Evolutionary conservation across 2,113 vertebrate species (phyloP), one percentile per base, ranked within the genome.

Genomic region (Clupea harengus): DNA sequence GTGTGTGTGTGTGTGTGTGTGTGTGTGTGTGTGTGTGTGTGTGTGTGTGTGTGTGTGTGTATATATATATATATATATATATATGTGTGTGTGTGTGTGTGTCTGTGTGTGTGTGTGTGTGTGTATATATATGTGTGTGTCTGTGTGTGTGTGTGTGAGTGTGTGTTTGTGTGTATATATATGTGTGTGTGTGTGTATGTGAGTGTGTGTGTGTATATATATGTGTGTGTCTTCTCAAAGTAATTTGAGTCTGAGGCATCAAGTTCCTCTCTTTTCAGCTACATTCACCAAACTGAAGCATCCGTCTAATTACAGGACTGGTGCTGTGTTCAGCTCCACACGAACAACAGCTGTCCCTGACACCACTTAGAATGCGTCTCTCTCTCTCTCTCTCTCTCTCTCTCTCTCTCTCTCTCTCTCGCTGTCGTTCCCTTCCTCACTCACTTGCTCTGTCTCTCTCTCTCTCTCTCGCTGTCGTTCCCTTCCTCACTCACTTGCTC

Each of bases 341-440:
- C 91, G 92, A 94, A 92, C 91, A 94, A 89, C 92, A 94, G 92
- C 92, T 94, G 91, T 92, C 91, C 92, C 86, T 91, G 91, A 88
- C 91, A 89, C 85, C 82, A 83, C 82, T 44, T 49, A 49, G 22
- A 32, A 32, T 25, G 22, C 32, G 60, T 67, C 60, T 25, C 25
- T 84, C 81, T 25, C 84, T 13, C 84, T 50, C 81, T 87, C 46
- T 45, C 80, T 11, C 50, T 39, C 85, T 44, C 85, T 50, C 87
- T 85, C 88, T 87, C 54, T 45, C 81, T 54, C 52, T 18, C 17
- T 54, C 52, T 18, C 15, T 18, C 52, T 18, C 52, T 54, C 52
- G 2, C n/a, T 39, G 39, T 39, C 39, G 1, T 39, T 39, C 39
- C 39, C 39, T 39, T 39, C 39, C 39, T 39, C 1, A 39, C 39